A percentile compares a stretch with the other conserved stretches of the same genome.
Evolutionary conservation across 2,797 vertebrate genomes (phyloP).

Genomic region (Sebastes reedi): DNA sequence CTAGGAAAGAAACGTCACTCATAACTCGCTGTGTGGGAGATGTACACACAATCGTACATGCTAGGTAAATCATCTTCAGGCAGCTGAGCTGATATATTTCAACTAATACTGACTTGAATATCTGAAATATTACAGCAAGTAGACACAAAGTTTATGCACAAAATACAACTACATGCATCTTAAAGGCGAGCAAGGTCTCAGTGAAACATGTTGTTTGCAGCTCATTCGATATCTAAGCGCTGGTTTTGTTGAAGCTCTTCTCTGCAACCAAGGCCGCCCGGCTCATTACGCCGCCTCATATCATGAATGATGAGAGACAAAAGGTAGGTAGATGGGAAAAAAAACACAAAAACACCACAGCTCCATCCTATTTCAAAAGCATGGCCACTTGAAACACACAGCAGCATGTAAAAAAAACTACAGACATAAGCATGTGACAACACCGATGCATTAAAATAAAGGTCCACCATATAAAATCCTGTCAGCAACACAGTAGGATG

Average conservation of each 20-base stretch:
- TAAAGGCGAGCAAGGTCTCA: constrained; percentile 33
- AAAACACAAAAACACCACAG: constrained; percentile 41
- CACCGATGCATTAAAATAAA: constrained; percentile 38
- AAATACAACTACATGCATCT: constrained; percentile 15
- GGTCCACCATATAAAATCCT: constrained; percentile 48
- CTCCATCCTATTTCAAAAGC: constrained; percentile 43
- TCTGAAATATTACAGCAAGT: not conserved
- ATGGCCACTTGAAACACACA: constrained; percentile 47
- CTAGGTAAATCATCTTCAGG: not conserved
- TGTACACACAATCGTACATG: not conserved
- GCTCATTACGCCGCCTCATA: constrained; percentile 50
- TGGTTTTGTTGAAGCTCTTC: constrained; percentile 37
- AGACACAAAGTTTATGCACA: not conserved
- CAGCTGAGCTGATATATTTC: not conserved
- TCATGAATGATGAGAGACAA: constrained; percentile 66
- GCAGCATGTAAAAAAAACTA: not conserved
- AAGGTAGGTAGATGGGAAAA: constrained; percentile 42
- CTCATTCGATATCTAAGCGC: constrained; percentile 35
- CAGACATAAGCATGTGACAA: constrained; percentile 26
- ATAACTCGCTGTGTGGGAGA: not conserved
- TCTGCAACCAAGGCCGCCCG: constrained; percentile 50
- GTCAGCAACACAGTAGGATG: constrained; percentile 37
- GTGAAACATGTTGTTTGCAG: constrained; percentile 30
- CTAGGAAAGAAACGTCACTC: not conserved
- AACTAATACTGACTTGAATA: not conserved